phyloP scores from a whole-genome alignment of 2,797 vertebrate species.

The Muraenolepis orangiensis region DNA sequence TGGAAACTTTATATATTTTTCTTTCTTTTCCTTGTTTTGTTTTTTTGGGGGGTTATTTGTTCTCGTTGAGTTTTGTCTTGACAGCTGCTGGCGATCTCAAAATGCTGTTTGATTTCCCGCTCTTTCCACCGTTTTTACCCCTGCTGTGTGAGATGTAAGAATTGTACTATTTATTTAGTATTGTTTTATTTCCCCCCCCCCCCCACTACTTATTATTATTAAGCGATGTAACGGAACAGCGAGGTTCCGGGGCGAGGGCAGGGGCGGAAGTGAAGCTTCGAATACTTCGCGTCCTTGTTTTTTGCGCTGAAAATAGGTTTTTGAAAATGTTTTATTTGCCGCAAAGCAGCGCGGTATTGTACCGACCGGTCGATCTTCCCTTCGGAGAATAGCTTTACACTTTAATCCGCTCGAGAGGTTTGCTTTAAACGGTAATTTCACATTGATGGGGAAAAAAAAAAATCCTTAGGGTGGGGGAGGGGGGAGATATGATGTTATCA shows the following conservation, averaged over 20 bases:
- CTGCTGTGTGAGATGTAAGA: conserved; percentile 17
- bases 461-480: background rate
- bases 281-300: conserved; percentile 13
- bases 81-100: conserved; percentile 29
- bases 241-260: conserved; percentile 21
- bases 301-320: background rate
- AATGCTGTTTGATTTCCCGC: conserved; percentile 37
- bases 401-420: background rate
- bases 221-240: conserved; percentile 26
- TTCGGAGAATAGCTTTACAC: conserved; percentile 4
- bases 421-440: background rate
- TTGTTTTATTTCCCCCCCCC: conserved; percentile 17
- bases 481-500: background rate
- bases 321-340: conserved; percentile 25
- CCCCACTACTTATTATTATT: too few relatives aligned
- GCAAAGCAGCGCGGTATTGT: conserved; percentile 21
- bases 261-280: conserved; percentile 16
- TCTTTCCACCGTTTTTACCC: conserved; percentile 8
- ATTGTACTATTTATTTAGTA: conserved; percentile 9
- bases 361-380: conserved; percentile 13
- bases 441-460: background rate
- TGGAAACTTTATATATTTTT: conserved; percentile 1
- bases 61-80: conserved; percentile 27
- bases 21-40: conserved; percentile 38
- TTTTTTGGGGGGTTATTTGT: conserved; percentile 26